Base-by-base conservation (phyloP, 1,140 invertebrate genomes). In the Tyrophagus putrescentiae region DNA sequence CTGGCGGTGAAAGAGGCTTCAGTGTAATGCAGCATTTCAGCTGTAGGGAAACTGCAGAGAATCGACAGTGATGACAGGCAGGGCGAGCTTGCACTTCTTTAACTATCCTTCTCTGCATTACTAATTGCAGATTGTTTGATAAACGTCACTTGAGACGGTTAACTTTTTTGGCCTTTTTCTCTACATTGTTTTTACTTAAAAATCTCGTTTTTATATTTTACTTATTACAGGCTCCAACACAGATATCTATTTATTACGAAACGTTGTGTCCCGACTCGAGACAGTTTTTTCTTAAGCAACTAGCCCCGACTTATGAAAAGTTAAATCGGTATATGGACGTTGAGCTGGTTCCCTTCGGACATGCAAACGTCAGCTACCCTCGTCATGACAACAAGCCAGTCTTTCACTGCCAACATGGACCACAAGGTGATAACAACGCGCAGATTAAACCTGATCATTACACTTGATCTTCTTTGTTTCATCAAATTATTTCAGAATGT, bases 261-360 rank as follows among this genome's bases (percentile, higher is more conserved):
- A 82, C 86, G 4, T 70, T 93, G 1, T 95, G 91, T 75, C 86
- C 90, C 23, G 89, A 94, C 73, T 91, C 88, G n/a, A 81, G 83
- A 66, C 79, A 81, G 69, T 94, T 93, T 72, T 79, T 93, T 61
- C 71, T 79, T 0, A 78, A 79, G 66, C 86, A 93, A 70, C 71
- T 95, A 58, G 70, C 78, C 45, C 82, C 83, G n/a, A 79, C 84
- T 9, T 76, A 66, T 62, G 58, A 67, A 33, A 62, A 67, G n/a
- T 53, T 78, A 1, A 64, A 61, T 7, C 61, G 65, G 16, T 73
- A 76, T n/a, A 70, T 76, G 65, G 64, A 71, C 27, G 60, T 74
- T 4, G 64, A 68, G n/a, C 53, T 72, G 64, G 74, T 90, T 60
- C 90, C 91, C 29, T 94, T 88, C 77, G 91, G 91, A 23, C 93